phyloP scores from a whole-genome alignment of 1,140 invertebrate species.

The Drosophila albomicans region DNA sequence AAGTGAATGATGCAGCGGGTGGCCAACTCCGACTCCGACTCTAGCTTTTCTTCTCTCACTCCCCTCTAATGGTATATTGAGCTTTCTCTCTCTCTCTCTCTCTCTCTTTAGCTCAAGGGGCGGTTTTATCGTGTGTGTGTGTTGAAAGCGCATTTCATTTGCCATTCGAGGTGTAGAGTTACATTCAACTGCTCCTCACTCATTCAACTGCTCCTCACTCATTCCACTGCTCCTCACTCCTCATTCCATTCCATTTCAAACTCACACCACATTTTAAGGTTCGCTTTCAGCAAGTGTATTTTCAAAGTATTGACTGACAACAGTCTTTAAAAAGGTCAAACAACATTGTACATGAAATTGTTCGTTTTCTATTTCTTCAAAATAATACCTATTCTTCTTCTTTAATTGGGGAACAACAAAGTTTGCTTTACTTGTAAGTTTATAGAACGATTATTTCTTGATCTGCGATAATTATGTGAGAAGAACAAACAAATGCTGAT shows the following conservation, averaged over 20 bases:
- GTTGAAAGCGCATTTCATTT: conserved; percentile 34
- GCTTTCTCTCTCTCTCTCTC: not conserved
- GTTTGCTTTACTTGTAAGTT: no score
- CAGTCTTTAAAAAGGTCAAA: no score
- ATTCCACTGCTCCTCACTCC: no score
- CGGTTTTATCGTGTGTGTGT: not conserved
- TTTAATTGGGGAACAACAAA: no score
- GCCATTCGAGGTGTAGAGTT: conserved; percentile 59
- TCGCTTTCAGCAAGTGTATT: not conserved
- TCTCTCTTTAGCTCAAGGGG: conserved; percentile 26
- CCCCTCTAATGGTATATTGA: not conserved
- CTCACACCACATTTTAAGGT: not conserved
- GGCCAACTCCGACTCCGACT: conserved; percentile 3
- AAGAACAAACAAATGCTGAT: conserved; percentile 37
- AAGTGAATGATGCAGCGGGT: conserved; percentile 60
- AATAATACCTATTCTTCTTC: no score
- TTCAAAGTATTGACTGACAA: no score
- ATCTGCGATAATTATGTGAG: conserved; percentile 19
- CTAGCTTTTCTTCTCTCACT: not conserved
- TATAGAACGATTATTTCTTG: not conserved
- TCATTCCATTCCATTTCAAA: no score
- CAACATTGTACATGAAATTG: no score
- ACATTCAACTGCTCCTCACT: conserved; percentile 3
- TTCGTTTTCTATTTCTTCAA: no score
- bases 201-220: no score